A percentile compares a stretch with the other conserved stretches of the same genome.
Evolutionary conservation across 2,888 invertebrate species (phyloP).

Genomic region (Cryptus viduatorius): DNA sequence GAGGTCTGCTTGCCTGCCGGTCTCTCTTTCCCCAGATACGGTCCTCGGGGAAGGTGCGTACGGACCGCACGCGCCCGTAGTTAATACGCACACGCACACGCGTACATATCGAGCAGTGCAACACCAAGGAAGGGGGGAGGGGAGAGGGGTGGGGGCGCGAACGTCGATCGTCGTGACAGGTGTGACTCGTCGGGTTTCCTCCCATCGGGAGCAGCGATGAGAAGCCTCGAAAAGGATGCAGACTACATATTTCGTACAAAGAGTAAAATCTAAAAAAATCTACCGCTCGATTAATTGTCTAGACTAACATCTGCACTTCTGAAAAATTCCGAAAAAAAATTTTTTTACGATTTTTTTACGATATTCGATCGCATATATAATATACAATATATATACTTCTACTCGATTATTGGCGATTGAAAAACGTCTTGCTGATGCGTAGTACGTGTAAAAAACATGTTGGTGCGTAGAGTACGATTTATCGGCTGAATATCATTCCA

Average conservation of each 20-base stretch:
- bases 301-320: slow-evolving; percentile 9
- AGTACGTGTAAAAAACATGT: slow-evolving; percentile 13
- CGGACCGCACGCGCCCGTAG: slow-evolving; percentile 60
- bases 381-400: background rate
- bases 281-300: background rate
- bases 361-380: too few species aligned
- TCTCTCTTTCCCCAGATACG: slow-evolving; percentile 29
- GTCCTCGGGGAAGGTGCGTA: slow-evolving; percentile 50
- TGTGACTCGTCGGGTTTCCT: slow-evolving; percentile 61
- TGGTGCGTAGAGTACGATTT: background rate
- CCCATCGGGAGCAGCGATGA: slow-evolving; percentile 31
- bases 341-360: too few species aligned
- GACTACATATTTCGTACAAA: background rate
- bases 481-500: background rate
- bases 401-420: background rate
- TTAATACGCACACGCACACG: slow-evolving; percentile 36
- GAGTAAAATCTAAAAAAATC: slow-evolving; percentile 11
- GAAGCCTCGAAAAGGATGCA: slow-evolving; percentile 50
- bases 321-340: background rate
- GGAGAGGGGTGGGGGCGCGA: background rate
- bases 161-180: slow-evolving; percentile 59
- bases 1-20: slow-evolving; percentile 21
- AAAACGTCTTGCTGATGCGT: slow-evolving; percentile 2
- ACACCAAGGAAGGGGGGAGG: slow-evolving; percentile 14
- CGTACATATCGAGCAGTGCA: slow-evolving; percentile 11